A percentile compares a stretch with the other conserved stretches of the same genome.
These are phyloP conservation scores for Periophthalmus modestus DNA, from an alignment of 2,113 vertebrate species.

Conservation along the genomic window DNA sequence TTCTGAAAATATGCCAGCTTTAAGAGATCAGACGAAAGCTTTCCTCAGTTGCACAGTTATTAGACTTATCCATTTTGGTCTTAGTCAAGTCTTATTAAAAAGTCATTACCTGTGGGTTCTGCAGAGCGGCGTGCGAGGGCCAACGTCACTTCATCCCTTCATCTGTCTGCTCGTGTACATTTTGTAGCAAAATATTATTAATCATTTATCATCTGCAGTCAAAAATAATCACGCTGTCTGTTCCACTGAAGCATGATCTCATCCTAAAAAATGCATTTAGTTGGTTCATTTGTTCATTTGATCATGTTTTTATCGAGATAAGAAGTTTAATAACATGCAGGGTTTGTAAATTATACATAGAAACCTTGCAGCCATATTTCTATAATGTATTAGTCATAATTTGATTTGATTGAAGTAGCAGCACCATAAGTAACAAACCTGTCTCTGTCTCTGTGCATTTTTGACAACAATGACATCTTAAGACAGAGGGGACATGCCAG, in stretches of 20 bases:
- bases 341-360: not conserved
- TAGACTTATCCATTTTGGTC: constrained; percentile 35
- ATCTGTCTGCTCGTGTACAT: constrained; percentile 30
- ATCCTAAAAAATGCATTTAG: not conserved
- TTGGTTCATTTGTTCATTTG: not conserved
- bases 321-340: not conserved
- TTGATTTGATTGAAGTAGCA: not conserved
- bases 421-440: too few relatives aligned
- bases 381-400: not conserved
- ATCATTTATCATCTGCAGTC: constrained; percentile 46
- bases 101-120: constrained; percentile 37
- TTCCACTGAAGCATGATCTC: not conserved
- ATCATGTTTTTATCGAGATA: not conserved
- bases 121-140: constrained; percentile 24
- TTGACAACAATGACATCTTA: too few relatives aligned
- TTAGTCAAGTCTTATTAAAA: constrained; percentile 48
- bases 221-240: not conserved
- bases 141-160: constrained; percentile 34
- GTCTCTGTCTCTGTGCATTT: too few relatives aligned
- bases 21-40: not conserved
- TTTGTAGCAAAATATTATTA: constrained; percentile 33
- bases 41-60: constrained; percentile 28
- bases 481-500: too few relatives aligned
- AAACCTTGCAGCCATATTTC: not conserved
- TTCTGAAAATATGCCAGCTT: not conserved